phyloP scores from a whole-genome alignment of 92 coral and sea anemone species.

The Porites lobata region DNA sequence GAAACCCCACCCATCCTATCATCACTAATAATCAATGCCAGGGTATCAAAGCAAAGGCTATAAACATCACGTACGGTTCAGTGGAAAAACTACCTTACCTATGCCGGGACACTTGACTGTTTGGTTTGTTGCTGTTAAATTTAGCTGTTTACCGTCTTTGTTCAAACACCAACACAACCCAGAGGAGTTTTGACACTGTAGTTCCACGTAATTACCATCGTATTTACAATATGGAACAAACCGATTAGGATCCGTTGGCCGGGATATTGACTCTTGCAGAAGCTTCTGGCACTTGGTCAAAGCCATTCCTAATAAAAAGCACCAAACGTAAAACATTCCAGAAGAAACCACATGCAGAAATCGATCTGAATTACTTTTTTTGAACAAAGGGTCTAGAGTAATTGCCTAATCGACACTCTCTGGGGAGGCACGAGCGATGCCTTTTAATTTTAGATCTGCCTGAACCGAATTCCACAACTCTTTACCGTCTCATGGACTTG shows the following conservation, averaged over 20 bases:
- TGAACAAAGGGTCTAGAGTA: neutral
- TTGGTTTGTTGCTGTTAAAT: conserved; percentile 64
- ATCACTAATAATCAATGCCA: too few species aligned
- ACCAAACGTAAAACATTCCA: neutral
- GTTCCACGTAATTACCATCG: conserved; percentile 78
- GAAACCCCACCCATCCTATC: too few species aligned
- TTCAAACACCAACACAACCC: conserved; percentile 90
- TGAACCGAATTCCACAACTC: too few species aligned
- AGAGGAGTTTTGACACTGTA: conserved; percentile 69
- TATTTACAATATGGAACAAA: conserved; percentile 75
- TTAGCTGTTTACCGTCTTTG: conserved; percentile 53
- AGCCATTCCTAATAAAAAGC: conserved; percentile 33
- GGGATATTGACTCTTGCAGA: conserved; percentile 68
- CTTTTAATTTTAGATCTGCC: too few species aligned
- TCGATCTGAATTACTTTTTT: neutral
- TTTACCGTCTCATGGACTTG: too few species aligned
- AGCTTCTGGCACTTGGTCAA: conserved; percentile 79
- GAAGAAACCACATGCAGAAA: neutral
- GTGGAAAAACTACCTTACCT: conserved; percentile 38
- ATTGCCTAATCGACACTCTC: too few species aligned
- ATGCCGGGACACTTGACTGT: conserved; percentile 41
- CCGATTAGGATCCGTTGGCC: conserved; percentile 41
- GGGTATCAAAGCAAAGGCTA: too few species aligned
- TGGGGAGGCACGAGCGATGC: too few species aligned
- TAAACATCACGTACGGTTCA: too few species aligned